A percentile compares a stretch with the other conserved stretches of the same genome.
Conservation (phyloP, 2,888 invertebrate genomes). For the Cerceris rybyensis region DNA sequence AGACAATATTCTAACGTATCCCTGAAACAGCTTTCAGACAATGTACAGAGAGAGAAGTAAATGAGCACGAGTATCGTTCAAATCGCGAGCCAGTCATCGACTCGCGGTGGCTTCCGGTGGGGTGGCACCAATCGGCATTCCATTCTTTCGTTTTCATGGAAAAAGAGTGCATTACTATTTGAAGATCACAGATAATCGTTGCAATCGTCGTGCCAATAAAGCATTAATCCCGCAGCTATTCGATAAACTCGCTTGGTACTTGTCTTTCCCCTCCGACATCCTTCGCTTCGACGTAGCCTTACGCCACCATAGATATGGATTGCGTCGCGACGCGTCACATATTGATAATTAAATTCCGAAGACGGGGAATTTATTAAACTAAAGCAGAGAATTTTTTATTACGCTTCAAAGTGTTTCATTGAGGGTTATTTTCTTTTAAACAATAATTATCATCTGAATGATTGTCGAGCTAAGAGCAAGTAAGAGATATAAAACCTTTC, state of each 20-base stretch:
- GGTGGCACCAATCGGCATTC: constrained; percentile 63
- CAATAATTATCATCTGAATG: too few species aligned
- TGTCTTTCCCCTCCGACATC: constrained; percentile 23
- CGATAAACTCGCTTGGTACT: constrained; percentile 63
- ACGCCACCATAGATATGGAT: constrained; percentile 46
- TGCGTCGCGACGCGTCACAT: constrained; percentile 25
- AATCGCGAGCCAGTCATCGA: constrained; percentile 52
- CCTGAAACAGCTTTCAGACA: not conserved
- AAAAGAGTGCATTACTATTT: constrained; percentile 66
- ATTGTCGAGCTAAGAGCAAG: too few species aligned
- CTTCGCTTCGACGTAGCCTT: constrained; percentile 25
- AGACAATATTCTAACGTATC: too few species aligned
- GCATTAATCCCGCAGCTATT: constrained; percentile 72
- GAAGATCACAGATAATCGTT: constrained; percentile 63
- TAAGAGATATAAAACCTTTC: too few species aligned
- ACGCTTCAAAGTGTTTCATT: too few species aligned
- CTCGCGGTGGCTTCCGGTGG: constrained; percentile 61
- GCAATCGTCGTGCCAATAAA: constrained; percentile 73
- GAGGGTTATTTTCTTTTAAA: too few species aligned
- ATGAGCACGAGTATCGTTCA: constrained; percentile 19
- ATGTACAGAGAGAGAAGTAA: constrained; percentile 15
- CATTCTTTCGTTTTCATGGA: constrained; percentile 65
- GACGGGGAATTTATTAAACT: not conserved
- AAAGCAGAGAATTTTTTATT: too few species aligned
- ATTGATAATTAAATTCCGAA: constrained; percentile 11